phyloP scores from a whole-genome alignment of 2,113 vertebrate genomes.

The Ramphastos sulfuratus region DNA sequence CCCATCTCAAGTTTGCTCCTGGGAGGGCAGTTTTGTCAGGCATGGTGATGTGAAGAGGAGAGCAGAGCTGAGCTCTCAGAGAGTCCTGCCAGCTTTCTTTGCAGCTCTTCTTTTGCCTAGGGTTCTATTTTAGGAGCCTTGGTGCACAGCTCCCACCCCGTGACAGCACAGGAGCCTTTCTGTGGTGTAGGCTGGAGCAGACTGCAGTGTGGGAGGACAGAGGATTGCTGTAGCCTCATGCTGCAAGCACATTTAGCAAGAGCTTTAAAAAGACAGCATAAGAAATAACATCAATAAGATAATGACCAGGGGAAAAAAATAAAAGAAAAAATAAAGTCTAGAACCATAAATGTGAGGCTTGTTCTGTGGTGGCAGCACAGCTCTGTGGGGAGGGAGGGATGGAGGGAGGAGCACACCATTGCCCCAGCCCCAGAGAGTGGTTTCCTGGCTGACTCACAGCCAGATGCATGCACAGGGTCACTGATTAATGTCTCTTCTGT shows the following conservation, averaged over 20 bases:
- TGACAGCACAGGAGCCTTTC: conserved; percentile 39
- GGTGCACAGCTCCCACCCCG: not conserved
- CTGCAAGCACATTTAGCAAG: conserved; percentile 43
- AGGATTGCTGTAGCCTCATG: conserved; percentile 38
- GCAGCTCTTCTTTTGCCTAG: not conserved
- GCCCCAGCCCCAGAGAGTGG: not conserved
- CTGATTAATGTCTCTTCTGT: not conserved
- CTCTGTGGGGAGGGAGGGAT: not conserved
- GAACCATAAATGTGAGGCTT: not conserved
- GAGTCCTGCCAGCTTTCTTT: not conserved
- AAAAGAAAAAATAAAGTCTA: not conserved
- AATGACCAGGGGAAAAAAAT: not conserved
- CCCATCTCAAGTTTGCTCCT: not conserved
- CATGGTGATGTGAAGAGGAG: not conserved
- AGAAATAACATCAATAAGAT: conserved; percentile 31
- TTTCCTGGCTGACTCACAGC: not conserved
- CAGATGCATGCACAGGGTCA: not conserved
- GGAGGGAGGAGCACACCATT: not conserved
- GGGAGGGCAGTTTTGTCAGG: not conserved
- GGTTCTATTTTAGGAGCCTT: conserved; percentile 45
- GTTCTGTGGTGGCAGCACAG: not conserved
- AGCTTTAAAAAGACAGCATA: conserved; percentile 42
- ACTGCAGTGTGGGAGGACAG: conserved; percentile 51
- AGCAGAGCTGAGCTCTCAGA: not conserved
- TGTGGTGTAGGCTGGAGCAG: conserved; percentile 46